Conservation (phyloP, 2,113 vertebrate genomes). For the Melanerpes formicivorus region DNA sequence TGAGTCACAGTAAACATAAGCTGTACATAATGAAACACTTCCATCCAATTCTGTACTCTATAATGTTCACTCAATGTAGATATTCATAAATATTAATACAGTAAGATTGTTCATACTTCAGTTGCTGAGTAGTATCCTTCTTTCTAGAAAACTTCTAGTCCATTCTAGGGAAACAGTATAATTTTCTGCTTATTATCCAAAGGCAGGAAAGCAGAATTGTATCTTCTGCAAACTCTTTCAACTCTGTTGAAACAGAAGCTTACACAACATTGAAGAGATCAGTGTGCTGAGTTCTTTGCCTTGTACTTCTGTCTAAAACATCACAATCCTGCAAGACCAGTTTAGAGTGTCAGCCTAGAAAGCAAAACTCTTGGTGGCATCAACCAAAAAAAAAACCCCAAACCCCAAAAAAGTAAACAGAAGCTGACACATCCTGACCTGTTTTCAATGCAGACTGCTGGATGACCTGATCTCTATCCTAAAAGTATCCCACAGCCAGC, state of each 20-base stretch:
- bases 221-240: neutral
- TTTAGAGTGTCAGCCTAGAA: neutral
- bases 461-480: neutral
- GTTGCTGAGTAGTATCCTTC: neutral
- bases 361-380: neutral
- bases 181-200: neutral
- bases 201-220: neutral
- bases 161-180: neutral
- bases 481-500: neutral
- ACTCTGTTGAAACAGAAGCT: neutral
- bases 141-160: neutral
- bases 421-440: neutral
- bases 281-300: neutral
- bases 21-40: slow-evolving; percentile 14
- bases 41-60: neutral
- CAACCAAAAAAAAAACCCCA: neutral
- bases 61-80: neutral
- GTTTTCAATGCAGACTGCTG: neutral
- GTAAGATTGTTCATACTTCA: neutral
- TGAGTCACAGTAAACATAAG: slow-evolving; percentile 21
- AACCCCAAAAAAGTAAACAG: neutral
- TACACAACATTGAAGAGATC: neutral
- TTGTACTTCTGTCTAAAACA: neutral
- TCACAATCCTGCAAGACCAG: neutral
- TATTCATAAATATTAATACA: slow-evolving; percentile 37